A percentile compares a stretch with the other conserved stretches of the same genome.
Conservation (phyloP, 2,888 invertebrate genomes). For the Blastobasis lacticolella region DNA sequence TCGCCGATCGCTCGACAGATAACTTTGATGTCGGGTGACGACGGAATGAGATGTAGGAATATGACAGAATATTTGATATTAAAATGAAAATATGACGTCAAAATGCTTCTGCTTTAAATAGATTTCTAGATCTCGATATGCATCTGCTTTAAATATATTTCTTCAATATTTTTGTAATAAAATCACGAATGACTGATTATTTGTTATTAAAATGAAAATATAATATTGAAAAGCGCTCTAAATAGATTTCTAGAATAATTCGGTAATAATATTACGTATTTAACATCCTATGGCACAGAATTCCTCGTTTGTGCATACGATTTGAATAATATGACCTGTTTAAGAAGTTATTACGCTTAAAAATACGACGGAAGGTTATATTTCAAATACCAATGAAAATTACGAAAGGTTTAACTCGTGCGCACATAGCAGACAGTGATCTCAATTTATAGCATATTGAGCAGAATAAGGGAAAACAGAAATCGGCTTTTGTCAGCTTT, state of each 20-base stretch:
- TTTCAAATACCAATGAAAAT: conserved; percentile 17
- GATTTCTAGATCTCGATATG: no score
- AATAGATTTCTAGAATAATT: no score
- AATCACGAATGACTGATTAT: not conserved
- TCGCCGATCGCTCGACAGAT: conserved; percentile 2
- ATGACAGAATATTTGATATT: not conserved
- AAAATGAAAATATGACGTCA: not conserved
- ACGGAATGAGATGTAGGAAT: not conserved
- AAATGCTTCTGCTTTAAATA: no score
- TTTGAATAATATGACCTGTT: no score
- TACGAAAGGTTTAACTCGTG: conserved; percentile 31
- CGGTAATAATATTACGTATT: not conserved
- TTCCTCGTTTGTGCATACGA: no score
- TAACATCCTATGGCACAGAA: not conserved
- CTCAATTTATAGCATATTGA: conserved; percentile 52
- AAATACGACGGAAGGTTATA: no score
- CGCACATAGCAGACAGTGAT: conserved; percentile 39
- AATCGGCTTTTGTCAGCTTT: conserved; percentile 40
- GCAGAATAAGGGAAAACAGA: conserved; percentile 43
- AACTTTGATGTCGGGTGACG: conserved; percentile 4
- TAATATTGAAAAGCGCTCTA: no score
- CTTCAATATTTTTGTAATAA: no score
- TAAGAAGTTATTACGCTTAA: no score
- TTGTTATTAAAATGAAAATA: not conserved
- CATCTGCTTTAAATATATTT: no score